Conservation (phyloP, 2,797 vertebrate genomes). For the Thunnus albacares region DNA sequence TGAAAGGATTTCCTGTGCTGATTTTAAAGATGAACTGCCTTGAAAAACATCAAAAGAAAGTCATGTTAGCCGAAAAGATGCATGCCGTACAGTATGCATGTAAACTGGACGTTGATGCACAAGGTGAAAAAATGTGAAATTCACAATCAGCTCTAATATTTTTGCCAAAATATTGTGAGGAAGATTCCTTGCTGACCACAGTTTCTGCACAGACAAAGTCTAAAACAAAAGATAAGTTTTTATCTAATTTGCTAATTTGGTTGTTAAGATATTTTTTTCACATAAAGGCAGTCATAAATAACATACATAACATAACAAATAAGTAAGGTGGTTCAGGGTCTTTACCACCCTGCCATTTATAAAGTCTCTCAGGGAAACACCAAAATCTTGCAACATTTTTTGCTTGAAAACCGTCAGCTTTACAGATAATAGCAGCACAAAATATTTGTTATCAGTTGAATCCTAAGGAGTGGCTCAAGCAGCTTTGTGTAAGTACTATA, state of each 20-base stretch:
- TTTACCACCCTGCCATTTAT: neutral
- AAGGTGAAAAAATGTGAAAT: too few relatives aligned
- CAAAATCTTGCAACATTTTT: neutral
- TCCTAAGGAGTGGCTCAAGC: neutral
- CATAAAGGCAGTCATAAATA: neutral
- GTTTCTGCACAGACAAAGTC: neutral
- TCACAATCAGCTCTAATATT: neutral
- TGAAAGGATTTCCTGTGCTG: conserved; percentile 62
- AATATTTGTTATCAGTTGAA: neutral
- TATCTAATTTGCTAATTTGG: neutral
- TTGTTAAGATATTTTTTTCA: neutral
- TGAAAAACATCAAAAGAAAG: conserved; percentile 37
- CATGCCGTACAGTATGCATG: too few relatives aligned
- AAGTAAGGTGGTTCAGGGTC: neutral
- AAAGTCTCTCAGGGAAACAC: neutral
- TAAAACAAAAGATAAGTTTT: neutral
- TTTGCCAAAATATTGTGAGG: too few relatives aligned
- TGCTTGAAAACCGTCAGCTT: neutral
- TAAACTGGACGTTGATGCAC: too few relatives aligned
- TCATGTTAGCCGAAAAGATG: neutral
- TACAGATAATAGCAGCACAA: neutral
- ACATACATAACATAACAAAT: neutral
- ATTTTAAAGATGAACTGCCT: conserved; percentile 44
- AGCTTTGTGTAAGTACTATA: neutral
- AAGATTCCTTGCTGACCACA: neutral